Base-by-base conservation (phyloP, 2,797 vertebrate genomes). In the Poliocrania exsul region DNA sequence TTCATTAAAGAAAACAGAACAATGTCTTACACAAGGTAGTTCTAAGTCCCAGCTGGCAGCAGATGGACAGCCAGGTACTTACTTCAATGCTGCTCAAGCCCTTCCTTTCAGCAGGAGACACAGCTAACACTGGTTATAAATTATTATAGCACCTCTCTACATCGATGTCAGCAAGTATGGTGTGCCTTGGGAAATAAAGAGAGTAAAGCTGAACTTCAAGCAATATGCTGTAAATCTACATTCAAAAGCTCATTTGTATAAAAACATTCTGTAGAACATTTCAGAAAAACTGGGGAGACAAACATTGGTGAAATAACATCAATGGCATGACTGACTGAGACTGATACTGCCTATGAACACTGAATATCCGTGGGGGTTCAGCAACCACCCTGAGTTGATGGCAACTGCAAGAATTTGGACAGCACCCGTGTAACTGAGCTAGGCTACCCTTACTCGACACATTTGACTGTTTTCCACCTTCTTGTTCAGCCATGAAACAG, bases 141-240 rank as follows among this genome's bases (percentile, higher is more conserved):
- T 40, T 78, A n/a, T 12, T 23, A 71, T 8, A 92, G 86, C 81
- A 93, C 87, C 78, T 91, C 60, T 49, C 44, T 23, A 17, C 28
- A 1, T 7, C 6, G 82, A 70, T 54, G 37, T 83, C 42, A 90
- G 46, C 3, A 1, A 77, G 46, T 57, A 53, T 19, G 50, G 23
- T 25, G 51, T 81, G 69, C 75, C 82, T 71, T 33, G 49, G 77
- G 61, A 77, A 81, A 74, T 57, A 46, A 56, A 56, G 8, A 57
- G 62, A 78, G 38, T 19, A 72, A 60, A 88, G 77, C 54, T 78
- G 35, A 91, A 81, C 78, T 92, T 93, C 38, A 87, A 60, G 56
- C 82, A 94, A 86, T 79, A 46, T 72, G 71, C 72, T 87, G 44
- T 44, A 85, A 94, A 87, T 88, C 78, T 84, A 91, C 84, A 92